These are phyloP conservation scores for Drosophila ohnishii DNA, from an alignment of 1,140 invertebrate genomes.

Conservation along the genomic window DNA sequence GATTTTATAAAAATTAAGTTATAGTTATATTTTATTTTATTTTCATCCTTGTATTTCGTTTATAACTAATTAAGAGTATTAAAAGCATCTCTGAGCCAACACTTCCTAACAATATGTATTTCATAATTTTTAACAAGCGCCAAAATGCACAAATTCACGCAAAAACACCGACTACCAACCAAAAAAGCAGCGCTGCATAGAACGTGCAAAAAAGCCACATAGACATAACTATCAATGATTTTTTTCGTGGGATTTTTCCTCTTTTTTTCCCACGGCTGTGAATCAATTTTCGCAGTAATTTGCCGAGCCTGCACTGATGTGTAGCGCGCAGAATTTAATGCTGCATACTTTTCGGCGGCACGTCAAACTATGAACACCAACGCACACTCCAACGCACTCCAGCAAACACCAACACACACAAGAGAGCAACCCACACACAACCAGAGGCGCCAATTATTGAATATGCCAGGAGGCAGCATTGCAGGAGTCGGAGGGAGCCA, in stretches of 20 bases:
- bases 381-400: background rate
- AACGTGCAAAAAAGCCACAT: constrained; percentile 62
- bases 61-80: background rate
- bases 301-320: constrained; percentile 54
- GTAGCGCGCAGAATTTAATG: constrained; percentile 63
- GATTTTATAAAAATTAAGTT: too few species aligned
- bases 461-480: constrained; percentile 53
- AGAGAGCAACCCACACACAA: constrained; percentile 21
- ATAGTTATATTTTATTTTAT: background rate
- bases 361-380: constrained; percentile 56
- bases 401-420: background rate
- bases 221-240: constrained; percentile 12
- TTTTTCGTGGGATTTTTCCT: constrained; percentile 9
- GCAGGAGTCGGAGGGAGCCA: background rate
- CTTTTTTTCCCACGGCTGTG: constrained; percentile 5
- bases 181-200: background rate
- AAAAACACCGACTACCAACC: constrained; percentile 11
- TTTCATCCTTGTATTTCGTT: background rate
- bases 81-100: background rate
- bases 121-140: constrained; percentile 18
- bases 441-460: constrained; percentile 68
- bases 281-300: constrained; percentile 70
- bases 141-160: constrained; percentile 27
- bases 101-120: background rate
- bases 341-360: constrained; percentile 64